Percentiles rank a stretch among this genome's conserved stretches.
phyloP scores from a whole-genome alignment of 2,113 vertebrate species.

The Paradisaea rubra region DNA sequence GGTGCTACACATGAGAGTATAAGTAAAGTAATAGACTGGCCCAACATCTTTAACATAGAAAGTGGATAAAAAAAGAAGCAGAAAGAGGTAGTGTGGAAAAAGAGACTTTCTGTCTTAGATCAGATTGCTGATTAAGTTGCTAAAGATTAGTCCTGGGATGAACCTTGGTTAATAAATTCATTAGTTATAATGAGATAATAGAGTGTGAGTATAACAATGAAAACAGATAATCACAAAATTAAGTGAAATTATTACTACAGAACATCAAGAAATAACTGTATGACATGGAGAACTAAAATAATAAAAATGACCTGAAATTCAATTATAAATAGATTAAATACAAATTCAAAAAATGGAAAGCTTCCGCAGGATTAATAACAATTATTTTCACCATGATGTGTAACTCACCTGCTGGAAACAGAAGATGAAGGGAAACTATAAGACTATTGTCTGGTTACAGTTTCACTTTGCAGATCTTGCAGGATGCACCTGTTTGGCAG shows the following conservation, averaged over 20 bases:
- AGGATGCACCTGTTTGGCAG: not conserved
- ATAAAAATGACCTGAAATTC: not conserved
- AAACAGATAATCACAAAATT: not conserved
- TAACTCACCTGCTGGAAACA: not conserved
- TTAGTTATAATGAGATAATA: not conserved
- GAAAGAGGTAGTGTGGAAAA: not conserved
- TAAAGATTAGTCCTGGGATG: not conserved
- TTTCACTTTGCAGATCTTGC: not conserved
- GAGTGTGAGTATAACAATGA: not conserved
- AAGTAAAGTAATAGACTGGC: not conserved
- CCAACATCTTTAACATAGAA: not conserved
- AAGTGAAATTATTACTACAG: not conserved
- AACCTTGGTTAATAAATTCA: not conserved
- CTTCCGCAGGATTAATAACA: not conserved
- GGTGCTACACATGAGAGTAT: not conserved
- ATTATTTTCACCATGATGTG: not conserved
- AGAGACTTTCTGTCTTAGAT: not conserved
- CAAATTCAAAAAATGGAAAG: not conserved
- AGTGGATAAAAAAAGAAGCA: not conserved
- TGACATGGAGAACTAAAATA: not conserved
- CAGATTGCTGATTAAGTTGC: not conserved
- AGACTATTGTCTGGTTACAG: not conserved
- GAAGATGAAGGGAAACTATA: not conserved
- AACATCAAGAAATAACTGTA: not conserved
- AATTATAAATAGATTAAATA: not conserved